Evolutionary conservation across 2,888 invertebrate genomes (phyloP).

Genomic region (Deilephila elpenor): DNA sequence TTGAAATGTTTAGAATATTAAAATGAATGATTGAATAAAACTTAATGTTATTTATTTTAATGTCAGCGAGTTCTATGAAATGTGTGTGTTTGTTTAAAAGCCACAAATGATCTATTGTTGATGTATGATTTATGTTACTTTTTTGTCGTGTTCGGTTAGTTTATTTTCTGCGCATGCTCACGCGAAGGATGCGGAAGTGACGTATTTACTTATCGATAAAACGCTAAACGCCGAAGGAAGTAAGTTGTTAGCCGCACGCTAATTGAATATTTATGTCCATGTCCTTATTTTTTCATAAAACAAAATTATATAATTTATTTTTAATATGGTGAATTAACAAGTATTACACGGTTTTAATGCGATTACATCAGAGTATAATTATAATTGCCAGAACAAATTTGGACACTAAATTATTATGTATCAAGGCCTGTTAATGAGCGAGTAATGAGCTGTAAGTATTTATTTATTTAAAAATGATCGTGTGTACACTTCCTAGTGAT

Average conservation of each 20-base stretch:
- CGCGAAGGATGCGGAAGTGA: conserved; percentile 43
- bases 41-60: background rate
- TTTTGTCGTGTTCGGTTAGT: conserved; percentile 21
- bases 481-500: background rate
- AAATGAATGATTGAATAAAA: background rate
- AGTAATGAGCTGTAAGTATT: conserved; percentile 1
- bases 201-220: conserved; percentile 39
- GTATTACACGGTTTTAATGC: conserved; percentile 14
- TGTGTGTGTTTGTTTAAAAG: conserved; percentile 1
- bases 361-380: conserved; percentile 10
- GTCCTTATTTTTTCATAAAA: conserved; percentile 17
- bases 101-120: conserved; percentile 24
- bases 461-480: background rate
- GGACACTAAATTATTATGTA: background rate
- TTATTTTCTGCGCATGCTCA: conserved; percentile 27
- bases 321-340: background rate
- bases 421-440: background rate
- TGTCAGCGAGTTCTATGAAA: background rate
- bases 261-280: conserved; percentile 34
- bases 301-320: conserved; percentile 1
- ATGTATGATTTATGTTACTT: conserved; percentile 18
- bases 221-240: conserved; percentile 39
- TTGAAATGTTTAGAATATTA: conserved; percentile 3
- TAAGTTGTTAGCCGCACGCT: conserved; percentile 44
- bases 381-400: conserved; percentile 13